Evolutionary conservation across 2,113 vertebrate species (phyloP), one percentile per base, ranked within the genome.

Genomic region (Ophiodon elongatus): DNA sequence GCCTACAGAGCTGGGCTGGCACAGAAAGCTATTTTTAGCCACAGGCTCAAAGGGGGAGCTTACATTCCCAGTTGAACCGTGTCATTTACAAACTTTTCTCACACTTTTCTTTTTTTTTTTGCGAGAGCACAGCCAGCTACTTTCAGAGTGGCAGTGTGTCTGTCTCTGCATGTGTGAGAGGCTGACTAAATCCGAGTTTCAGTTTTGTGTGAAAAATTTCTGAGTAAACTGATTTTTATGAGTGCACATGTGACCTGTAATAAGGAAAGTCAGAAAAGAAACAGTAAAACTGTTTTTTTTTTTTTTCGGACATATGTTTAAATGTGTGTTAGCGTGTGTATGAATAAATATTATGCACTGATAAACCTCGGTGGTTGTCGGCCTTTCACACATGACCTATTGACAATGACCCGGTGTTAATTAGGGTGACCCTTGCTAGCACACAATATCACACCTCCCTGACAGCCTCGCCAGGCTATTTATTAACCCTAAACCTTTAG

Each of bases 1-100:
- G 89, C 92, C 91, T 89, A 91, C 89, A 91, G 92, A 92, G 90
- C 84, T 74, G 88, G 89, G 80, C 82, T 91, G 93, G 89, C 94
- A 93, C 91, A 89, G 73, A 92, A 92, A 87, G 63, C 86, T 96
- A 96, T 95, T 95, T 95, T 92, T 94, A 95, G 90, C 75, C 78
- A 76, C 73, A 4, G 73, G 85, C 94, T 93, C 91, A 84, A 82
- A 89, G 91, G 87, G 91, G 91, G 86, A 88, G 88, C 88, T 92
- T 83, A 88, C 83, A 89, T 92, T 95, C 92, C 93, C 86, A 31
- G 76, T 77, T 92, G 86, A 95, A 94, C 84, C 59, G 85, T 94
- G 94, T 92, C 87, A 92, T 79, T 91, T 90, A 76, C 83, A 85
- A 92, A 92, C 89, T 92, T 92, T 92, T 93, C 79, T 91, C 89